Conservation (phyloP, 1,140 invertebrate genomes). For the Phortica variegata region DNA sequence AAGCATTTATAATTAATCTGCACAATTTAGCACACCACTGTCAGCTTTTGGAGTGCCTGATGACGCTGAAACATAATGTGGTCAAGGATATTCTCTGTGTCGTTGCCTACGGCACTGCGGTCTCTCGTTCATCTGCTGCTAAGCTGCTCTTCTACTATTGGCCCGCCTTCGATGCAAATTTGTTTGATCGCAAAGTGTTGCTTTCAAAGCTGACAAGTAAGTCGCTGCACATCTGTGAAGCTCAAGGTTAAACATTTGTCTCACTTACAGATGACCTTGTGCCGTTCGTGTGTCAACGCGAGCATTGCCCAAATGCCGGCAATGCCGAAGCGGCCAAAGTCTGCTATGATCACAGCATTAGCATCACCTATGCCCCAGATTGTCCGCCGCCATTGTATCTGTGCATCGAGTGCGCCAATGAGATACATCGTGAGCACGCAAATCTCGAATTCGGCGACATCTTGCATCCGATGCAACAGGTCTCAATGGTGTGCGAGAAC, state of each 20-base stretch:
- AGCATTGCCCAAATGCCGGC: slow-evolving; percentile 79
- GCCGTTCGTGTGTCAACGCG: slow-evolving; percentile 81
- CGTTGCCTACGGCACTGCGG: slow-evolving; percentile 93
- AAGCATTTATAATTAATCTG: not conserved
- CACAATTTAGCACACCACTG: slow-evolving; percentile 79
- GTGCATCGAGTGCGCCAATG: slow-evolving; percentile 95
- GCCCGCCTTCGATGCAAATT: slow-evolving; percentile 95
- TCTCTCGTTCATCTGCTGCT: slow-evolving; percentile 86
- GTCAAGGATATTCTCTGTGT: slow-evolving; percentile 93
- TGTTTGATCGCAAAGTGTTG: slow-evolving; percentile 86
- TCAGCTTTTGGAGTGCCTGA: slow-evolving; percentile 90
- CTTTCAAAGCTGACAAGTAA: slow-evolving; percentile 88
- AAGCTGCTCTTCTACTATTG: slow-evolving; percentile 98
- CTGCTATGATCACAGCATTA: slow-evolving; percentile 84
- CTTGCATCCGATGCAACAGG: slow-evolving; percentile 90
- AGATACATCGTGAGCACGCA: slow-evolving; percentile 79
- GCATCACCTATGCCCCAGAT: slow-evolving; percentile 78
- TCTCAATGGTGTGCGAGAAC: slow-evolving; percentile 94
- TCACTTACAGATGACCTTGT: slow-evolving; percentile 64
- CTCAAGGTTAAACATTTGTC: slow-evolving; percentile 10
- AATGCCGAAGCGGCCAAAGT: slow-evolving; percentile 88
- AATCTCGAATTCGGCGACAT: slow-evolving; percentile 89
- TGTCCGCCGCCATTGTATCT: slow-evolving; percentile 92
- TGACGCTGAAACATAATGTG: slow-evolving; percentile 86
- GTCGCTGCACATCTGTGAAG: slow-evolving; percentile 19